Conservation (phyloP, 2,113 vertebrate species). For the Calypte anna region DNA sequence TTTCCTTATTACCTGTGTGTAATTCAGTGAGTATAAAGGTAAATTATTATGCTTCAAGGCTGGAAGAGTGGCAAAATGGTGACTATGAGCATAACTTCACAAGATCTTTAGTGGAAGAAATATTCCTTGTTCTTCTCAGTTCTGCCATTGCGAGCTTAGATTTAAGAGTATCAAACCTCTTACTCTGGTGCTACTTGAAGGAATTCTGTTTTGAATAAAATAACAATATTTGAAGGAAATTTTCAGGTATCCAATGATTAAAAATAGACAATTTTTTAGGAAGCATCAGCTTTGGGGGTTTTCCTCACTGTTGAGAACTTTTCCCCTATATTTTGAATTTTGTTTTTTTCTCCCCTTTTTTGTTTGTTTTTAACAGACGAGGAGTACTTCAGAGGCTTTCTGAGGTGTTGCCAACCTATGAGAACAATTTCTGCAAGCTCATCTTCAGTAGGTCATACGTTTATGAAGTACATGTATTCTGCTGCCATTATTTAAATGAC, state of each 20-base stretch:
- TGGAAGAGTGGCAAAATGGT: not conserved
- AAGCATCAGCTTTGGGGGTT: not conserved
- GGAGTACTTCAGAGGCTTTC: not conserved
- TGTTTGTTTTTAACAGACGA: not conserved
- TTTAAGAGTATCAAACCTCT: not conserved
- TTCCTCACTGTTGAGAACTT: not conserved
- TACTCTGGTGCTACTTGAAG: not conserved
- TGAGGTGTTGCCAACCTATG: not conserved
- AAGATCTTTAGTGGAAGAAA: not conserved
- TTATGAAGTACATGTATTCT: not conserved
- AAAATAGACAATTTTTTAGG: not conserved
- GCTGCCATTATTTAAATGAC: not conserved
- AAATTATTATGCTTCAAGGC: not conserved
- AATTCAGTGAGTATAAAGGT: not conserved
- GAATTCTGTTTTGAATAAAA: not conserved
- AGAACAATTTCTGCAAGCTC: not conserved
- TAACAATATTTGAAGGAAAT: not conserved
- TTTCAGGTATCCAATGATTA: not conserved
- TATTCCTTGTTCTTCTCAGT: not conserved
- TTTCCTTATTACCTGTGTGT: not conserved
- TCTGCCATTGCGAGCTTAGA: not conserved
- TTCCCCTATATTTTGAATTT: not conserved
- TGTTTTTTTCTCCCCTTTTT: too few species aligned
- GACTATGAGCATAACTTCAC: not conserved
- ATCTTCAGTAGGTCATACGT: not conserved